phyloP scores from a whole-genome alignment of 2,888 invertebrate species.

The Drosophila aldrichi region DNA sequence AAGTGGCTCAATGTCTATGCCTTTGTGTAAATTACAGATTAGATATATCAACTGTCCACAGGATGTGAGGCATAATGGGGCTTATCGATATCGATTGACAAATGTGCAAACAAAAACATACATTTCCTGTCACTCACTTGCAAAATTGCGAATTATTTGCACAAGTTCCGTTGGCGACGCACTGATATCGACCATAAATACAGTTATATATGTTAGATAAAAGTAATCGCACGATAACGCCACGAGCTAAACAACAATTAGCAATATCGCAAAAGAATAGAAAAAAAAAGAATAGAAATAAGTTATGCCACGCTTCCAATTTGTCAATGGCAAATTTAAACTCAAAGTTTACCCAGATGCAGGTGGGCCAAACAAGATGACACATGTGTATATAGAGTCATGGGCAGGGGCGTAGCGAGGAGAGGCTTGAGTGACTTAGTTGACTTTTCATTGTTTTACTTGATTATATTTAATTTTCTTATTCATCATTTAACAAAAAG shows the following conservation, averaged over 20 bases:
- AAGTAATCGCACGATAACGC: conserved; percentile 43
- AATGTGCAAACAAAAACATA: conserved; percentile 1
- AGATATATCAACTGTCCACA: conserved; percentile 23
- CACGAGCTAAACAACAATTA: conserved; percentile 8
- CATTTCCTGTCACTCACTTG: conserved; percentile 24
- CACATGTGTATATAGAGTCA: too few relatives aligned
- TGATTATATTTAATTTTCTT: too few relatives aligned
- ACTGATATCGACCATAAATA: conserved; percentile 33
- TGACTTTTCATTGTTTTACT: too few relatives aligned
- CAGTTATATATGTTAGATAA: conserved; percentile 32
- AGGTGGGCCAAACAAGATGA: not conserved
- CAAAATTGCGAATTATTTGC: conserved; percentile 4
- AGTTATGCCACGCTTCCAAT: not conserved
- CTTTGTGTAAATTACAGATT: conserved; percentile 16
- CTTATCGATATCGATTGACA: conserved; percentile 7
- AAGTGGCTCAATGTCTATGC: not conserved
- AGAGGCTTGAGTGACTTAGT: too few relatives aligned
- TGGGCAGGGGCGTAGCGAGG: too few relatives aligned
- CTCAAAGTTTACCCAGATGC: not conserved
- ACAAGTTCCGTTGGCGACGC: conserved; percentile 26
- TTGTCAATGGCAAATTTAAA: conserved; percentile 13
- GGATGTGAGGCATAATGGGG: conserved; percentile 33
- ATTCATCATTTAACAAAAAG: too few relatives aligned
- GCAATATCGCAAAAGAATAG: conserved; percentile 8
- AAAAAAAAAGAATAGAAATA: too few relatives aligned